Evolutionary conservation across 2,797 vertebrate genomes (phyloP).

Genomic region (Gallinago solitaria): DNA sequence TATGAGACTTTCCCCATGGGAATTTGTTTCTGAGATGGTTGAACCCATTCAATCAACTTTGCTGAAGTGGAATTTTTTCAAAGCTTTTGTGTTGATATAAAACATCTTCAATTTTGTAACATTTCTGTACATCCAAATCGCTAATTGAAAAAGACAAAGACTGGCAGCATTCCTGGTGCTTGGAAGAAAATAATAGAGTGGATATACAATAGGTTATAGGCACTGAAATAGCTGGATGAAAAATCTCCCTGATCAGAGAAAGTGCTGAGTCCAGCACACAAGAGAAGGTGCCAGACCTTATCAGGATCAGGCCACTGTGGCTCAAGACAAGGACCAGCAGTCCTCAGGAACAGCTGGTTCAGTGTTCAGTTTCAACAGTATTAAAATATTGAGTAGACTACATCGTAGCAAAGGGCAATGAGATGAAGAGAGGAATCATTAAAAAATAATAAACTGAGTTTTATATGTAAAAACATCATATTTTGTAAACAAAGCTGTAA

Average conservation of each 20-base stretch:
- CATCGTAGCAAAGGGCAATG: background rate
- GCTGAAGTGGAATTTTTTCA: background rate
- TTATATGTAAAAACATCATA: background rate
- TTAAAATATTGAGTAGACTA: background rate
- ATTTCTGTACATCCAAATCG: background rate
- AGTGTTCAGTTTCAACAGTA: background rate
- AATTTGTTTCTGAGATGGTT: background rate
- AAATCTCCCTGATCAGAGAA: background rate
- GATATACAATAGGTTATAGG: background rate
- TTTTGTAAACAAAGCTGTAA: background rate
- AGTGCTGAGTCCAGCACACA: background rate
- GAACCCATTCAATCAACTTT: background rate
- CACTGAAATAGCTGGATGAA: background rate
- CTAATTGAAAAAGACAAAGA: slow-evolving; percentile 11
- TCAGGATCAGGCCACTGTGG: background rate
- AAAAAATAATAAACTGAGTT: background rate
- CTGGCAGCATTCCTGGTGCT: background rate
- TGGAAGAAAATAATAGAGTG: background rate
- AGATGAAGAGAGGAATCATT: background rate
- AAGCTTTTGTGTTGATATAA: background rate
- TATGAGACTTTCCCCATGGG: background rate
- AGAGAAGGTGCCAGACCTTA: background rate
- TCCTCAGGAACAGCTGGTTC: background rate
- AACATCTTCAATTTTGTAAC: background rate
- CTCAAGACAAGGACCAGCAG: background rate